A percentile compares a stretch with the other conserved stretches of the same genome.
phyloP scores from a whole-genome alignment of 2,113 vertebrate genomes.

The Prochilodus magdalenae region DNA sequence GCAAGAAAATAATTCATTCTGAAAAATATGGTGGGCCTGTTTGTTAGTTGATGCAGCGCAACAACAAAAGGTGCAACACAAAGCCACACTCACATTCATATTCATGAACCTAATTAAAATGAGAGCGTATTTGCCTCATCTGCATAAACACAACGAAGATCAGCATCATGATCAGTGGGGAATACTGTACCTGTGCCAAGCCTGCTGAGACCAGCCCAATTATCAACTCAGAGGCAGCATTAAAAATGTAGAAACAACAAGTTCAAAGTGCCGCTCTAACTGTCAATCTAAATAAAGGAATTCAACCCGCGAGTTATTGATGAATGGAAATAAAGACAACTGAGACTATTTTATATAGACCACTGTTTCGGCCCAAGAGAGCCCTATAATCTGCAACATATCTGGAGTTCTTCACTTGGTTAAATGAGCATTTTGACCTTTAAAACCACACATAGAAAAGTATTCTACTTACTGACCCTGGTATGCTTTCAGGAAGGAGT shows the following conservation, averaged over 20 bases:
- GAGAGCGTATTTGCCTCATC: conserved; percentile 16
- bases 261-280: neutral
- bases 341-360: too few relatives aligned
- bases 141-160: conserved; percentile 26
- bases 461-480: too few relatives aligned
- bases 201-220: conserved; percentile 3
- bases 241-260: conserved; percentile 11
- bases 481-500: too few relatives aligned
- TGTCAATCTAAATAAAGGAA: conserved; percentile 9
- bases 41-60: neutral
- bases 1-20: conserved; percentile 36
- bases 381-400: too few relatives aligned
- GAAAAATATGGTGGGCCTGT: conserved; percentile 23
- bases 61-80: conserved; percentile 11
- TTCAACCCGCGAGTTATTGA: neutral
- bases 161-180: conserved; percentile 24
- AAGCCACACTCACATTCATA: conserved; percentile 19
- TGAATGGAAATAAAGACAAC: neutral
- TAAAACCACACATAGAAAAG: too few relatives aligned
- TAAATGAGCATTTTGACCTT: too few relatives aligned
- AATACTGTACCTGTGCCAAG: neutral
- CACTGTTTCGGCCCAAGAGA: too few relatives aligned
- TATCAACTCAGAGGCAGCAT: conserved; percentile 5
- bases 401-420: too few relatives aligned
- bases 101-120: conserved; percentile 27